Evolutionary conservation across 64 coral and sea anemone species (phyloP), one percentile per base, ranked within the genome.

Genomic region (Montipora foliosa): DNA sequence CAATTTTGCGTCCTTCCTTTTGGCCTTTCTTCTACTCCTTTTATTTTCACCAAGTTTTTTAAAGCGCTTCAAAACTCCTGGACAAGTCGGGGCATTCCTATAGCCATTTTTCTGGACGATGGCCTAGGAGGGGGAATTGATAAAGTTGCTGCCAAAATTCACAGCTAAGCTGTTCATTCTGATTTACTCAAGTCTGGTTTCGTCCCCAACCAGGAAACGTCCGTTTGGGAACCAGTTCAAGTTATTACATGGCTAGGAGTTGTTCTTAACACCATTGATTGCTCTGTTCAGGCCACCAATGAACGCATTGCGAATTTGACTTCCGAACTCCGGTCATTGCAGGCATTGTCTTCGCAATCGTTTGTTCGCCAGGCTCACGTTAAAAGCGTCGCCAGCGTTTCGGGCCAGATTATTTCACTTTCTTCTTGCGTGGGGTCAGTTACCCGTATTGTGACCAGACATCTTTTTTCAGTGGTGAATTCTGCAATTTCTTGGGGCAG

Each of bases 361-460:
- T 64, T 78, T 47, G 37, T 64, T 59, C 89, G 20, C 90, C 49
- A 29, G 46, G 29, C 29, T 29, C 29, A 29, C 29, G 29, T 29
- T 29, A 29, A 29, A 29, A 29, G 29, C 29, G 29, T 29, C 29
- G 29, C 90, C 49, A 29, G 46, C 51, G 67, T 92, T 64, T 44
- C 73, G 3, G 90, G 90, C 22, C 79, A 85, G 55, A 67, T 92
- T 52, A 91, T 91, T 91, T 91, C 90, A 9, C 90, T 92, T 71
- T 85, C 90, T 47, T n/a, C 8, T 66, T 83, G 25, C 11, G 4
- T 92, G 49, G 90, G 81, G 22, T 49, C 29, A 5, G 78, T 91
- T 50, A 9, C 77, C 64, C 64, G 76, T 8, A 79, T 91, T 73
- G 76, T 85, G 80, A 85, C 90, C 49, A 92, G 90, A 74, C 22